Conservation (phyloP, 2,888 invertebrate genomes). For the Steinernema hermaphroditum region DNA sequence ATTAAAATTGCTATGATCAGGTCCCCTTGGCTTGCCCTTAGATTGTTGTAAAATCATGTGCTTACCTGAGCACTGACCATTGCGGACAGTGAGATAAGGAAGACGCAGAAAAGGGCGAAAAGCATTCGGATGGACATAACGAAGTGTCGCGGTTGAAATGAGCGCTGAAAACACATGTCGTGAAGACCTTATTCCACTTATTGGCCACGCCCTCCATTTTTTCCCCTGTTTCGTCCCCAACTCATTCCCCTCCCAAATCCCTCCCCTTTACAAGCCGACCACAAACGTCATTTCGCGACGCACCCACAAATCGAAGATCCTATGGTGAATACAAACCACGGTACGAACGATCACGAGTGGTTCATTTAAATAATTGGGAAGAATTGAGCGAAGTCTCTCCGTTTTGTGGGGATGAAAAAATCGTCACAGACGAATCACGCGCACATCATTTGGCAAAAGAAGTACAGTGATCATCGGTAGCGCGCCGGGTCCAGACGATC, state of each 20-base stretch:
- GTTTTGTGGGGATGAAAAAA: too few species aligned
- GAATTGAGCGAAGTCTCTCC: too few species aligned
- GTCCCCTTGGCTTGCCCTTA: too few species aligned
- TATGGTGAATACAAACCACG: slow-evolving; percentile 4
- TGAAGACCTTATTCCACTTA: slow-evolving; percentile 20
- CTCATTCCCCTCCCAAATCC: neutral
- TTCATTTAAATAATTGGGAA: too few species aligned
- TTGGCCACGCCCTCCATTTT: slow-evolving; percentile 16
- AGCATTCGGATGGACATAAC: slow-evolving; percentile 14
- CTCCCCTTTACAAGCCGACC: neutral
- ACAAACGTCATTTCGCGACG: neutral
- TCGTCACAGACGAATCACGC: too few species aligned
- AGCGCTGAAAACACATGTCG: slow-evolving; percentile 23
- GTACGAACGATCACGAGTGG: neutral
- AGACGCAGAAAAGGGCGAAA: neutral
- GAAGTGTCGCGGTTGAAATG: slow-evolving; percentile 18
- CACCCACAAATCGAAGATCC: neutral
- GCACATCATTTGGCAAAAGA: too few species aligned
- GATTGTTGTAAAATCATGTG: too few species aligned
- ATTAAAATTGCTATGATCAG: too few species aligned
- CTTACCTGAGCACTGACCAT: slow-evolving; percentile 16
- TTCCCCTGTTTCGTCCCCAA: neutral
- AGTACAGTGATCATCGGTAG: too few species aligned
- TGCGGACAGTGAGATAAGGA: slow-evolving; percentile 6
- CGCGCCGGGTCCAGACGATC: neutral